Evolutionary conservation across 2,797 vertebrate species (phyloP), one percentile per base, ranked within the genome.

Genomic region (Eptatretus atami): DNA sequence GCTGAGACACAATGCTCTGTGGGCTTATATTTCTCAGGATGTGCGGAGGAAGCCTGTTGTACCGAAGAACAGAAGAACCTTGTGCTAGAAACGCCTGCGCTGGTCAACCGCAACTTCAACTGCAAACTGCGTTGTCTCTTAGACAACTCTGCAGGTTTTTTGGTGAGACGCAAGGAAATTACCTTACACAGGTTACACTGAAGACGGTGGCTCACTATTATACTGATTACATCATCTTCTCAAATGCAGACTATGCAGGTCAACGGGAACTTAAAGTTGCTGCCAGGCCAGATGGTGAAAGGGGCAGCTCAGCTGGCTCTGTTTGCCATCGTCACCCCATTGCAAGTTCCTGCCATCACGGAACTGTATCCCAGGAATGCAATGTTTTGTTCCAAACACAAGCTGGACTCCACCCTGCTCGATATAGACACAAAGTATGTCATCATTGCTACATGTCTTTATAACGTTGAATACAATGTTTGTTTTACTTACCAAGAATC

Each of bases 351-450:
- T 4, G 14, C 53, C 15, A n/a, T 65, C 53, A 9, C 60, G 53
- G 66, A 67, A 57, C 55, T 67, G 15, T 63, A 15, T 11, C 64
- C 53, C 10, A 52, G 53, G 19, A 65, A 55, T 31, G 9, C 52
- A 11, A 8, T 60, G 15, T 67, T 67, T 53, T 63, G 63, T 9
- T 61, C 63, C 52, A 67, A 67, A 54, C 63, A 53, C 15, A 63
- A 57, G 53, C 54, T 65, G 6, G 66, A 67, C 65, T 65, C 63
- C 53, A 64, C n/a, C 10, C 63, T 53, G 19, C 31, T 65, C 6
- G 15, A 19, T 3, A 44, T 63, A 19, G 66, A 65, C 52, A 31
- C 60, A 31, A 65, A 65, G 66, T 65, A 52, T 53, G 63, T 65
- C 31, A 44, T 44, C 31, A 44, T 5, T 44, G 31, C 31, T 44